phyloP scores from a whole-genome alignment of 2,888 invertebrate genomes.

The Rhamphomyia laevipes region DNA sequence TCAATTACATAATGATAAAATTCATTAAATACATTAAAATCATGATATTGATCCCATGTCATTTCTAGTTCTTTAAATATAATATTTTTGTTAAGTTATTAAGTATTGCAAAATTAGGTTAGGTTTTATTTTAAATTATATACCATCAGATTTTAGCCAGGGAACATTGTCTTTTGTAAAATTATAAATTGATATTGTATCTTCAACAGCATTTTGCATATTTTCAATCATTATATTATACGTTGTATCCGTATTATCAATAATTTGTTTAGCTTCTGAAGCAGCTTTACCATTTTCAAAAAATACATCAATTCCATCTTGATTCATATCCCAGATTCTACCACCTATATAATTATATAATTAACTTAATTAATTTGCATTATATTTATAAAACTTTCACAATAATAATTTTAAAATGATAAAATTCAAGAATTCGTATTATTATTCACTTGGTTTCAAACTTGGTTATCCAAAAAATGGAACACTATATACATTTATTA shows the following conservation, averaged over 20 bases:
- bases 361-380: neutral
- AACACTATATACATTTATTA: too few relatives aligned
- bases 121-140: neutral
- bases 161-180: slow-evolving; percentile 42
- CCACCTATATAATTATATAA: slow-evolving; percentile 20
- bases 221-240: slow-evolving; percentile 64
- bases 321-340: slow-evolving; percentile 35
- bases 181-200: slow-evolving; percentile 47
- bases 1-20: slow-evolving; percentile 58
- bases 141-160: slow-evolving; percentile 26
- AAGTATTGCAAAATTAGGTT: neutral
- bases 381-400: neutral
- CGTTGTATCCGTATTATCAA: slow-evolving; percentile 46
- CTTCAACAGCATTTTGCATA: slow-evolving; percentile 61
- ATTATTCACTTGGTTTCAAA: too few relatives aligned
- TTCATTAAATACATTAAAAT: slow-evolving; percentile 52
- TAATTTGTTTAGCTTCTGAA: slow-evolving; percentile 47
- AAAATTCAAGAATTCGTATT: neutral
- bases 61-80: slow-evolving; percentile 32
- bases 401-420: neutral
- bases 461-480: too few relatives aligned
- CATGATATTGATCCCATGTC: slow-evolving; percentile 67
- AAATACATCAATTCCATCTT: slow-evolving; percentile 50
- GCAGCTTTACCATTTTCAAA: slow-evolving; percentile 41
- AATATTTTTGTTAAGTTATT: neutral